Evolutionary conservation across 2,797 vertebrate species (phyloP).

Genomic region (Sebastiscus albofasciatus): DNA sequence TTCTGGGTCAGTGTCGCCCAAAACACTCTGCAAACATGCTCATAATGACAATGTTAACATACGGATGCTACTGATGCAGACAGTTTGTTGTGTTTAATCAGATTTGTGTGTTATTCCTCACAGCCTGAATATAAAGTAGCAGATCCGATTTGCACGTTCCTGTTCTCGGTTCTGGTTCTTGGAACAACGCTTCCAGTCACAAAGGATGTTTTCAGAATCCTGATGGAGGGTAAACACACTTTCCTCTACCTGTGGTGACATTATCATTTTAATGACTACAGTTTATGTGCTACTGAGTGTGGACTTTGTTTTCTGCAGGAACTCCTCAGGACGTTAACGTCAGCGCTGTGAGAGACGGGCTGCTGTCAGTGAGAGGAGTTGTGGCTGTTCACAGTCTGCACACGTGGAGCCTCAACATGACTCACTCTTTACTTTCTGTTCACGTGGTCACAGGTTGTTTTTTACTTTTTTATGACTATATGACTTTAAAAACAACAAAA

Average conservation of each 20-base stretch:
- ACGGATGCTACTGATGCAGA: not conserved
- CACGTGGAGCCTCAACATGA: conserved; percentile 88
- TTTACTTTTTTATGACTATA: too few species aligned
- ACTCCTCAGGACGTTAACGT: conserved; percentile 74
- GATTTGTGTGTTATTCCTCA: conserved; percentile 48
- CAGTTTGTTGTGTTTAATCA: not conserved
- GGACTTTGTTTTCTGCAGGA: conserved; percentile 70
- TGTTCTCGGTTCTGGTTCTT: conserved; percentile 91
- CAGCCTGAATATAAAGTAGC: conserved; percentile 92
- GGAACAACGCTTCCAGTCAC: conserved; percentile 88
- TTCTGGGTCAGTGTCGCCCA: conserved; percentile 82
- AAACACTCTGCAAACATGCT: not conserved
- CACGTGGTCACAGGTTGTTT: conserved; percentile 88
- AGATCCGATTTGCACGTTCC: conserved; percentile 92
- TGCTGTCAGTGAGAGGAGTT: conserved; percentile 85
- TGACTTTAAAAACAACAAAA: too few species aligned
- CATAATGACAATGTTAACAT: not conserved
- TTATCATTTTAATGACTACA: accelerated
- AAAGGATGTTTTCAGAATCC: conserved; percentile 87
- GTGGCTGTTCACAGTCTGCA: conserved; percentile 82
- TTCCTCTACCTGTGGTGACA: accelerated
- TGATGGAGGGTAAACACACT: conserved; percentile 89
- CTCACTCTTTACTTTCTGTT: conserved; percentile 79
- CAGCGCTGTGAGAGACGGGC: conserved; percentile 74
- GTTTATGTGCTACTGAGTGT: too few species aligned